Evolutionary conservation across 2,888 invertebrate species (phyloP).

Genomic region (Athalia circularis): DNA sequence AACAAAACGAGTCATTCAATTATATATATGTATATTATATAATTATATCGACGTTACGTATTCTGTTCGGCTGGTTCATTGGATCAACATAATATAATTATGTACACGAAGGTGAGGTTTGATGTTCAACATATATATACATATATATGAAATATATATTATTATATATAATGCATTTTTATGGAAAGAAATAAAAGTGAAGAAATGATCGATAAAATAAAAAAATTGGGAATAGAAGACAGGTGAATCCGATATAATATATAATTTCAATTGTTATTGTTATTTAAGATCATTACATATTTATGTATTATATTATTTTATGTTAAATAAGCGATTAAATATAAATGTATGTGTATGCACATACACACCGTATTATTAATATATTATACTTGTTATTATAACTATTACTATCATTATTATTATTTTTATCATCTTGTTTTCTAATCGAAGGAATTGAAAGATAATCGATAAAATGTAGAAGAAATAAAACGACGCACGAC

Average conservation of each 20-base stretch:
- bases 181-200: no score
- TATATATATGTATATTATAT: background rate
- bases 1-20: background rate
- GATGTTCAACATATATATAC: constrained; percentile 27
- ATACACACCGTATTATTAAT: background rate
- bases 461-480: no score
- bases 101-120: constrained; percentile 28
- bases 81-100: constrained; percentile 62
- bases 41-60: constrained; percentile 51
- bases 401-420: background rate
- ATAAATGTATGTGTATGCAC: background rate
- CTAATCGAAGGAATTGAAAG: background rate
- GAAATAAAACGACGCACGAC: no score
- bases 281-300: no score
- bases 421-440: background rate
- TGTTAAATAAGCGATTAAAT: no score
- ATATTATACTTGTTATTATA: background rate
- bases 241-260: no score
- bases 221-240: no score
- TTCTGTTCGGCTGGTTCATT: constrained; percentile 67
- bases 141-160: constrained; percentile 11
- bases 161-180: no score
- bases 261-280: no score
- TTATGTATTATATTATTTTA: no score
- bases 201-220: no score